Percentiles rank a stretch among this genome's conserved stretches.
phyloP scores from a whole-genome alignment of 2,113 vertebrate species.

The Maylandia zebra region DNA sequence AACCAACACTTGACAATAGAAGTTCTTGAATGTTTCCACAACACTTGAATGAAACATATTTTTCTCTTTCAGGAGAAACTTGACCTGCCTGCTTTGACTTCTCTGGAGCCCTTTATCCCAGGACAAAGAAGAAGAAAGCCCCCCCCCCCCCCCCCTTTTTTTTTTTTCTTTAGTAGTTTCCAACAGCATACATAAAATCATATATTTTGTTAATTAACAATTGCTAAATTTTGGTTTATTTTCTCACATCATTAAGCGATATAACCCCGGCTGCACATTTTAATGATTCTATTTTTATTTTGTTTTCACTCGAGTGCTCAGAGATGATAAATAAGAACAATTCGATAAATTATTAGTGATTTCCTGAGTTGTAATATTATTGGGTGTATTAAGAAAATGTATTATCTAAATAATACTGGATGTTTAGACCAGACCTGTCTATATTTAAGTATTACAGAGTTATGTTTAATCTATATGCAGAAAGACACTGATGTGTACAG shows the following conservation, averaged over 20 bases:
- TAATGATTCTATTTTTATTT: slow-evolving; percentile 28
- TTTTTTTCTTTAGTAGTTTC: not conserved
- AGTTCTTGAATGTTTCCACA: not conserved
- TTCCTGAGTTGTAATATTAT: slow-evolving; percentile 49
- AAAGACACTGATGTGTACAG: slow-evolving; percentile 51
- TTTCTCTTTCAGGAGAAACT: slow-evolving; percentile 20
- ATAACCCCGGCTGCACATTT: slow-evolving; percentile 5
- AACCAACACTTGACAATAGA: not conserved
- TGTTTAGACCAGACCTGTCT: slow-evolving; percentile 21
- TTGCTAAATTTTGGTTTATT: slow-evolving; percentile 8
- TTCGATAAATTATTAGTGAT: slow-evolving; percentile 69
- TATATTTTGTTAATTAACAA: slow-evolving; percentile 20
- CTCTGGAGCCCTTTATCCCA: not conserved
- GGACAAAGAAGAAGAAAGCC: not conserved
- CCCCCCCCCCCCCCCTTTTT: accelerated
- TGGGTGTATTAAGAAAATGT: slow-evolving; percentile 21
- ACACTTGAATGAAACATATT: not conserved
- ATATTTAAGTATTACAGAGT: slow-evolving; percentile 49
- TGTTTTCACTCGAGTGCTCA: not conserved
- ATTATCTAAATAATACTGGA: slow-evolving; percentile 35
- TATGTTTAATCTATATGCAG: slow-evolving; percentile 34
- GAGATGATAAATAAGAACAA: slow-evolving; percentile 1
- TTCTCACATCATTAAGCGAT: slow-evolving; percentile 5
- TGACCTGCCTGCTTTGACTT: slow-evolving; percentile 1
- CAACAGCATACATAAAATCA: slow-evolving; percentile 11